A percentile compares a stretch with the other conserved stretches of the same genome.
Evolutionary conservation across 2,797 vertebrate species (phyloP).

Genomic region (Masticophis lateralis): DNA sequence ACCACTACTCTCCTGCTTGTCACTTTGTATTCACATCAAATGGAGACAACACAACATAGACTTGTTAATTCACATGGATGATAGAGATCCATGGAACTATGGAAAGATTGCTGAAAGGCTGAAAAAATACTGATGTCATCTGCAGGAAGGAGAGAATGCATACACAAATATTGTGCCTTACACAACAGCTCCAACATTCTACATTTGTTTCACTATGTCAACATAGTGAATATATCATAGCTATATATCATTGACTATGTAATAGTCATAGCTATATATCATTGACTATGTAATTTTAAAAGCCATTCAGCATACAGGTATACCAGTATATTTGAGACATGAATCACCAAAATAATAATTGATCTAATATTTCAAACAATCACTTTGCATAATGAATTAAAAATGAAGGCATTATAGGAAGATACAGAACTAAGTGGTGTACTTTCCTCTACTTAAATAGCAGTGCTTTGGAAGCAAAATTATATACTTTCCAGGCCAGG

Average conservation of each 20-base stretch:
- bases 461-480: conserved; percentile 1
- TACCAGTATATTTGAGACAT: background rate
- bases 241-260: conserved; percentile 18
- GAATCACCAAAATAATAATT: background rate
- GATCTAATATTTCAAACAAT: background rate
- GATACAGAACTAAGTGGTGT: background rate
- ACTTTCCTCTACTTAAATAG: background rate
- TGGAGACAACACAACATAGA: conserved; percentile 45
- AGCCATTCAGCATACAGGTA: background rate
- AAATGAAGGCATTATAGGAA: background rate
- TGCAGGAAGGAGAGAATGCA: background rate
- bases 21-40: conserved; percentile 42
- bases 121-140: conserved; percentile 42
- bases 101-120: conserved; percentile 60
- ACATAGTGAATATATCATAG: too few relatives aligned
- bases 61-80: conserved; percentile 45
- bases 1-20: conserved; percentile 38
- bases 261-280: conserved; percentile 10
- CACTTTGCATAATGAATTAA: background rate
- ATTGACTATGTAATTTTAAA: conserved; percentile 39
- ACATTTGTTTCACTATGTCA: conserved; percentile 44
- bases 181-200: conserved; percentile 41
- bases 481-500: background rate
- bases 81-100: conserved; percentile 42
- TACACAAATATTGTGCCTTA: conserved; percentile 45